phyloP scores from a whole-genome alignment of 1,140 invertebrate genomes.

The Drosophila sp. region DNA sequence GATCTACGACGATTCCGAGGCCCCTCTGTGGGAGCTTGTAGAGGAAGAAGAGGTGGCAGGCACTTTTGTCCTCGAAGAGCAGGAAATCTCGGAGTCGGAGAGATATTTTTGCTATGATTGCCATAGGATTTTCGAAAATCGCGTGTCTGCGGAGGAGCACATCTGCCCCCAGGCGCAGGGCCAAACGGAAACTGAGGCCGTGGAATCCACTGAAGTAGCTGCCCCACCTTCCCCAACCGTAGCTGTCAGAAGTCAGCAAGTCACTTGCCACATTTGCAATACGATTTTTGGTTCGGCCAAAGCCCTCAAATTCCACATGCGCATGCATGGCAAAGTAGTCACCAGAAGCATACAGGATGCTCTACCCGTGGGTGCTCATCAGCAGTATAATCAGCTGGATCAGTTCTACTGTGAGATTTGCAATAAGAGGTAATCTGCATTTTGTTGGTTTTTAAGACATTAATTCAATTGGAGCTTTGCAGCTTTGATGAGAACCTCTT shows the following conservation, averaged over 20 bases:
- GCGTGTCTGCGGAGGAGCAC: constrained; percentile 65
- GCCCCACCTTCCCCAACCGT: neutral
- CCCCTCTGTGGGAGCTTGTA: constrained; percentile 59
- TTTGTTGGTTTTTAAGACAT: constrained; percentile 5
- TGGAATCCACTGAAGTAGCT: constrained; percentile 33
- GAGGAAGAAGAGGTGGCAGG: constrained; percentile 24
- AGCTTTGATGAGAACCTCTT: constrained; percentile 84
- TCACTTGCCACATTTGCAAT: constrained; percentile 85
- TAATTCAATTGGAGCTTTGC: neutral
- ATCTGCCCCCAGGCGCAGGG: constrained; percentile 49
- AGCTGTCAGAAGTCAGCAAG: neutral
- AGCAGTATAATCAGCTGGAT: constrained; percentile 66
- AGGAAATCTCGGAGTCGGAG: constrained; percentile 36
- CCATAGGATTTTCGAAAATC: constrained; percentile 67
- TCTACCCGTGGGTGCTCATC: constrained; percentile 83
- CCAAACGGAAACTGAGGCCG: neutral
- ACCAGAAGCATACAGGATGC: constrained; percentile 85
- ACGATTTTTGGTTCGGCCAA: constrained; percentile 88
- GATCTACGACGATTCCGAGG: constrained; percentile 13
- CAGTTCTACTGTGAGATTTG: constrained; percentile 80
- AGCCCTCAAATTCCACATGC: constrained; percentile 85
- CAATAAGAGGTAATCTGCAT: constrained; percentile 73
- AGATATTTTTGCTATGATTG: constrained; percentile 78
- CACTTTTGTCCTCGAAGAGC: constrained; percentile 8
- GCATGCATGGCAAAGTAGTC: constrained; percentile 87